Evolutionary conservation across 2,888 invertebrate species (phyloP).

Genomic region (Cryptocheilus praepositus): DNA sequence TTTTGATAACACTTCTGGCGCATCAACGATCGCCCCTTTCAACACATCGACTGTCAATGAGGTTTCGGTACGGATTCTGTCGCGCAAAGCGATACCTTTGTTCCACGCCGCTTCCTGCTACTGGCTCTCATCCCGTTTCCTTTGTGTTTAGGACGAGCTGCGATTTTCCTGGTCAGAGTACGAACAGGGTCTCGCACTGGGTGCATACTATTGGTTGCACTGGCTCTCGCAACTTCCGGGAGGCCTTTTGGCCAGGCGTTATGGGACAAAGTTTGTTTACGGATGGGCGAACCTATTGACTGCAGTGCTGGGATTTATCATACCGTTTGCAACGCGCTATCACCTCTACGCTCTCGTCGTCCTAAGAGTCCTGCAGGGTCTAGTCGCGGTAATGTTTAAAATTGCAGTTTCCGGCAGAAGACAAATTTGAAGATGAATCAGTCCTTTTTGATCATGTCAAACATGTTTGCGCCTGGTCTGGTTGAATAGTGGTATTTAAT

Average conservation of each 20-base stretch:
- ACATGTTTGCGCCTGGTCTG: too few species aligned
- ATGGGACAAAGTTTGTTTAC: constrained; percentile 84
- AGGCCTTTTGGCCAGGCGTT: constrained; percentile 81
- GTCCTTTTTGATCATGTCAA: too few species aligned
- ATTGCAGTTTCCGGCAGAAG: too few species aligned
- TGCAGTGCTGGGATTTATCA: constrained; percentile 80
- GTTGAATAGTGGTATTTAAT: too few species aligned
- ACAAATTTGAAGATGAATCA: too few species aligned
- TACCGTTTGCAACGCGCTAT: constrained; percentile 80
- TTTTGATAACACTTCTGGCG: neutral
- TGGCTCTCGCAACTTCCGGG: constrained; percentile 85
- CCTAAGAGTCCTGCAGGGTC: constrained; percentile 81
- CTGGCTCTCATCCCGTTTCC: constrained; percentile 1
- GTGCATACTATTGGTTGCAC: constrained; percentile 85
- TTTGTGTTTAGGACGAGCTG: constrained; percentile 46
- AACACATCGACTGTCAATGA: constrained; percentile 2
- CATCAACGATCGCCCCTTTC: neutral
- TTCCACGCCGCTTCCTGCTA: neutral
- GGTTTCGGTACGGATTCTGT: neutral
- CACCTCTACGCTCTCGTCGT: constrained; percentile 78
- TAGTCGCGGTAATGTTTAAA: constrained; percentile 80
- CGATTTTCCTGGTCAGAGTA: constrained; percentile 81
- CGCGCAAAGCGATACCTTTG: neutral
- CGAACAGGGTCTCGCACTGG: constrained; percentile 80
- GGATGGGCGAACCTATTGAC: constrained; percentile 81